Evolutionary conservation across 2,888 invertebrate species (phyloP).

Genomic region (Busseola fusca): DNA sequence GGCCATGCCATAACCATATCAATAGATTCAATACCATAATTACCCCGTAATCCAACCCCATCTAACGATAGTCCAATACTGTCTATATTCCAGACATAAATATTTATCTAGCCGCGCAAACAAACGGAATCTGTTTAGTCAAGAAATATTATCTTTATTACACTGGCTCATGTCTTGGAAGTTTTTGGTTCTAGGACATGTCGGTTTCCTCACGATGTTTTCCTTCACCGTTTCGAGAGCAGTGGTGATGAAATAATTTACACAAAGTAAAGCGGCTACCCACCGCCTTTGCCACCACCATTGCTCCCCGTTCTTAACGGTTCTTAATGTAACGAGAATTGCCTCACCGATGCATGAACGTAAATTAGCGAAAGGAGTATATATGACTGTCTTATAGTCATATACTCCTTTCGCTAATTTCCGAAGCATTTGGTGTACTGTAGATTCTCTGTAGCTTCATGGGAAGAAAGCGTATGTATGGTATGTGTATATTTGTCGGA

Average conservation of each 20-base stretch:
- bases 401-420: no score
- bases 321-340: no score
- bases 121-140: constrained; percentile 43
- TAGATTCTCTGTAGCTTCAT: not conserved
- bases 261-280: no score
- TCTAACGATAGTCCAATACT: constrained; percentile 3
- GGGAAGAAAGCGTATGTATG: not conserved
- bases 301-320: no score
- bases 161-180: no score
- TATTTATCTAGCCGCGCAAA: constrained; percentile 26
- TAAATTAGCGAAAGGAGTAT: not conserved
- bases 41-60: not conserved
- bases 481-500: not conserved
- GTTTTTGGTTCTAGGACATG: no score
- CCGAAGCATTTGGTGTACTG: not conserved
- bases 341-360: no score
- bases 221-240: no score
- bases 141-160: constrained; percentile 51
- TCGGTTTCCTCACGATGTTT: no score
- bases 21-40: not conserved
- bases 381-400: no score
- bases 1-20: not conserved
- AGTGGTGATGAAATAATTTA: no score
- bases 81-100: constrained; percentile 23
- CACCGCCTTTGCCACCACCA: no score